Evolutionary conservation across 1,140 invertebrate species (phyloP), one percentile per base, ranked within the genome.

Genomic region (Wiebesia pumilae): DNA sequence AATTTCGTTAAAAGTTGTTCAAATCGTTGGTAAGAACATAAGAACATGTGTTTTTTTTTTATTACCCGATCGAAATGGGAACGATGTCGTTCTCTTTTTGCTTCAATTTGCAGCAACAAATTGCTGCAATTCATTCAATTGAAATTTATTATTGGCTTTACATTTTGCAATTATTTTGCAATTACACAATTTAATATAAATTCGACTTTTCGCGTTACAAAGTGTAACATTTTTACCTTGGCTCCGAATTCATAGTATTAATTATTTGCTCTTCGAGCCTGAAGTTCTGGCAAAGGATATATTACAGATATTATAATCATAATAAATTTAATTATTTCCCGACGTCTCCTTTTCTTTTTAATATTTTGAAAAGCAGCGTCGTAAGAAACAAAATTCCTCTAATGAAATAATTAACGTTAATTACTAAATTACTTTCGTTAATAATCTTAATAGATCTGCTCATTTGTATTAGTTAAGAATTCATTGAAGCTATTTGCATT

Each of bases 351-450:
- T n/a, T n/a, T n/a, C n/a, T n/a, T n/a, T n/a, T n/a, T n/a, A n/a
- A n/a, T n/a, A n/a, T n/a, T n/a, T n/a, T n/a, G n/a, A n/a, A 54
- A 54, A 16, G 51, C 14, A 54, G 51, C 51, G 19, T 47, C 14
- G 27, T 10, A 67, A 4, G 24, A 62, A 21, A 21, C 19, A 27
- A 62, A 62, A 62, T 21, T 27, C 6, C 19, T 62, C 4, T 62
- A 62, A 62, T 62, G 19, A 47, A 47, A 62, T 62, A 62, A 19
- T 6, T 62, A 27, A 4, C 12, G 24, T 75, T 43, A 3, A n/a
- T 75, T 43, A 19, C 38, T n/a, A 75, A 43, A 75, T 75, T 40
- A 27, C 71, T 75, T 27, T 43, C 71, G 43, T 75, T n/a, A 71
- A 71, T 71, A 71, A 71, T 38, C 6, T 71, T 38, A 71, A 33